Evolutionary conservation across 2,888 invertebrate species (phyloP).

Genomic region (Lasioglossum vierecki): DNA sequence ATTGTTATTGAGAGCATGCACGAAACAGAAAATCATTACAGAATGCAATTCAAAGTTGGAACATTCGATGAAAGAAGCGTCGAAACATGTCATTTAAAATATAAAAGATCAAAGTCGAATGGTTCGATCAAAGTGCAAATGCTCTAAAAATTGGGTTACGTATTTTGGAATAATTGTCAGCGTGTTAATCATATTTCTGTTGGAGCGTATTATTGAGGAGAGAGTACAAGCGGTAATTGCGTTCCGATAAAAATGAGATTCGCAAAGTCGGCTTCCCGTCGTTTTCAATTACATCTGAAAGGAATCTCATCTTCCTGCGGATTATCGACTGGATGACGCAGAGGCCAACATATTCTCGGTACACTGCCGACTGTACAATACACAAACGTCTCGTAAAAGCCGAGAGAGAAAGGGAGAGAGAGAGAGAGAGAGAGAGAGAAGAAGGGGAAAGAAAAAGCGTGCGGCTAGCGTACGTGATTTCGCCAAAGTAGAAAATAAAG

Average conservation of each 20-base stretch:
- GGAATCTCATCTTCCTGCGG: conserved; percentile 3
- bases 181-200: background rate
- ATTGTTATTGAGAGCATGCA: background rate
- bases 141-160: background rate
- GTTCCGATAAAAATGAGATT: conserved; percentile 32
- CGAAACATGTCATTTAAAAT: background rate
- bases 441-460: conserved; percentile 16
- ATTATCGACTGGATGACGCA: conserved; percentile 33
- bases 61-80: background rate
- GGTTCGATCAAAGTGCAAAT: background rate
- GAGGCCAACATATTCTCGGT: conserved; percentile 10
- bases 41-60: background rate
- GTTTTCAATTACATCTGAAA: conserved; percentile 29
- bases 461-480: conserved; percentile 56
- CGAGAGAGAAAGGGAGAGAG: background rate
- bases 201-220: background rate
- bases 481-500: conserved; percentile 61
- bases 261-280: conserved; percentile 17
- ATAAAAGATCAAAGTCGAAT: background rate
- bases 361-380: conserved; percentile 11
- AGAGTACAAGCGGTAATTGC: background rate
- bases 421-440: background rate
- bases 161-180: background rate
- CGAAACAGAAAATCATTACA: background rate
- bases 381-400: conserved; percentile 31